Conservation (phyloP, 2,888 invertebrate species). For the Myathropa florea region DNA sequence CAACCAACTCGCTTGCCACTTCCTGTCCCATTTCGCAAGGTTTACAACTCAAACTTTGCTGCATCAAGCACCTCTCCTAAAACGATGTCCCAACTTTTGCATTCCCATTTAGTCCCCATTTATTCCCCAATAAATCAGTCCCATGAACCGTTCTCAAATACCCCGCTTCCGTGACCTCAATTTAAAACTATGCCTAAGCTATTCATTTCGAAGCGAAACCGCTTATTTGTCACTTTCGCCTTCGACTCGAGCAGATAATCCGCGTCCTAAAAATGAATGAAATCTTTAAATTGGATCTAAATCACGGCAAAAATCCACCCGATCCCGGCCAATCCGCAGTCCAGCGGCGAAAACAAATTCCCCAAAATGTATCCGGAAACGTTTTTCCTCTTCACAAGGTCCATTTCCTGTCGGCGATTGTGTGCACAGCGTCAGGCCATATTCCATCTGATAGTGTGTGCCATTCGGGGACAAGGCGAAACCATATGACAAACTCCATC, state of each 20-base stretch:
- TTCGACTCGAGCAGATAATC: conserved; percentile 16
- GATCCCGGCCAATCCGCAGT: conserved; percentile 17
- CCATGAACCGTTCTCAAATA: background rate
- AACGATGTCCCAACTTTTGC: too few relatives aligned
- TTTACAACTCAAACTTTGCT: background rate
- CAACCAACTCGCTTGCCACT: too few relatives aligned
- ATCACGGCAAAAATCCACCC: conserved; percentile 52
- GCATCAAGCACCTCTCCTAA: background rate
- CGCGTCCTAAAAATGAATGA: conserved; percentile 29
- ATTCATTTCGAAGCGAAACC: conserved; percentile 26
- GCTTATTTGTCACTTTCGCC: conserved; percentile 60
- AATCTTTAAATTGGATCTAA: conserved; percentile 69
- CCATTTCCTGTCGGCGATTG: conserved; percentile 67
- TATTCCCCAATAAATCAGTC: too few relatives aligned
- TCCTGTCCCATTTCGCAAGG: background rate
- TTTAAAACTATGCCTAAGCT: background rate
- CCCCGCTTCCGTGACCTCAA: background rate
- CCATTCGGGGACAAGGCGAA: conserved; percentile 33
- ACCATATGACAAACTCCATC: conserved; percentile 56
- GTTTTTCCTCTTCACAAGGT: conserved; percentile 65
- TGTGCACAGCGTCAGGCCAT: conserved; percentile 6
- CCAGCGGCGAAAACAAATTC: conserved; percentile 38
- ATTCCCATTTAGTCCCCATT: too few relatives aligned
- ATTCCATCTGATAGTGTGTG: conserved; percentile 55
- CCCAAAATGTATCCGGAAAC: conserved; percentile 58